Conservation (phyloP, 1,140 invertebrate species). For the Drosophila kohkoa region DNA sequence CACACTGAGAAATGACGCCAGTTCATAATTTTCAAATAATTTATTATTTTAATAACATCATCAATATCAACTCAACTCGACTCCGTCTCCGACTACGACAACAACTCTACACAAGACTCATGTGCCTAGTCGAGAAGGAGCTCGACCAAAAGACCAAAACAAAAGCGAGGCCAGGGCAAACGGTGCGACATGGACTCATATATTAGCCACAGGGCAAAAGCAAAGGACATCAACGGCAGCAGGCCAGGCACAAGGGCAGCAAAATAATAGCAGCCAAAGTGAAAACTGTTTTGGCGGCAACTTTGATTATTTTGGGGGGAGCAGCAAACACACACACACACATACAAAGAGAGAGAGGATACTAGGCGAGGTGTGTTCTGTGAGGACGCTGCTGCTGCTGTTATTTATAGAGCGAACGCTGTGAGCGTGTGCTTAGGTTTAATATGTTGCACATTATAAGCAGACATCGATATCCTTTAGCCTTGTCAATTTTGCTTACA, state of each 20-base stretch:
- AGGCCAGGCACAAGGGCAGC: conserved; percentile 46
- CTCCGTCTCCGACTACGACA: conserved; percentile 12
- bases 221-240: conserved; percentile 68
- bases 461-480: conserved; percentile 85
- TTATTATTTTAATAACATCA: conserved; percentile 84
- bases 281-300: conserved; percentile 81
- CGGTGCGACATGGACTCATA: conserved; percentile 71
- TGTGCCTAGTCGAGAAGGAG: conserved; percentile 50
- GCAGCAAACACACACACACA: neutral
- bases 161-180: conserved; percentile 67
- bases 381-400: conserved; percentile 52
- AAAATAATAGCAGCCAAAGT: conserved; percentile 81
- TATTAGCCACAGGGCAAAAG: conserved; percentile 75
- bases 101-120: conserved; percentile 26
- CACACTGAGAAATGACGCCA: conserved; percentile 74
- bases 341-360: conserved; percentile 4
- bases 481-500: conserved; percentile 84
- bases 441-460: conserved; percentile 85
- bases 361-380: conserved; percentile 34
- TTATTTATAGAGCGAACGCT: conserved; percentile 80
- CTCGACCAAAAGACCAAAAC: conserved; percentile 73
- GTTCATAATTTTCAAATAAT: conserved; percentile 84
- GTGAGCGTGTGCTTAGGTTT: conserved; percentile 78
- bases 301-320: conserved; percentile 69
- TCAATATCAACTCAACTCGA: conserved; percentile 78